Evolutionary conservation across 2,797 vertebrate species (phyloP).

Genomic region (Gambusia yucatana): DNA sequence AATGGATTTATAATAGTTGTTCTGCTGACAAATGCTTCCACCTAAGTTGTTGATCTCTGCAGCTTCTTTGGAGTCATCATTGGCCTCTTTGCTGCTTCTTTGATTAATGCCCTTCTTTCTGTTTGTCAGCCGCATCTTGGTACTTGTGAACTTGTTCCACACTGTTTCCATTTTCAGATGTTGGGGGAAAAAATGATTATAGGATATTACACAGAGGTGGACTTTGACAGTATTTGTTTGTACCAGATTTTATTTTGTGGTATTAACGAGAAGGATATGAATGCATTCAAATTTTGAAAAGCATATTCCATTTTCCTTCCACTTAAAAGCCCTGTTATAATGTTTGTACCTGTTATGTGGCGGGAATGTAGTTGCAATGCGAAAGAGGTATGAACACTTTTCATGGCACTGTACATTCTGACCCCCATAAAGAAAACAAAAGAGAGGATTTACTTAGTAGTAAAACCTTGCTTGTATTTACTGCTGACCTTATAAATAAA

Average conservation of each 20-base stretch:
- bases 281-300: neutral
- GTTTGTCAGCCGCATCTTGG: neutral
- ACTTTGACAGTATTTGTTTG: neutral
- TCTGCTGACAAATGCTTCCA: neutral
- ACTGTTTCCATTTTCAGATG: neutral
- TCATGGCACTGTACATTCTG: slow-evolving; percentile 9
- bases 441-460: slow-evolving; percentile 22
- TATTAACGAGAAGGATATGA: neutral
- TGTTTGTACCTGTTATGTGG: neutral
- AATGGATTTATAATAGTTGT: neutral
- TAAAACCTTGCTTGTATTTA: slow-evolving; percentile 32
- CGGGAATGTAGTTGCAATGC: no score
- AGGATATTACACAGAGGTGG: neutral
- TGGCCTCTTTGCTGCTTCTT: neutral
- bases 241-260: neutral
- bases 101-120: neutral
- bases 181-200: neutral
- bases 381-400: slow-evolving; percentile 3
- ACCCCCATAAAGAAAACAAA: slow-evolving; percentile 30
- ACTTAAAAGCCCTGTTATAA: neutral
- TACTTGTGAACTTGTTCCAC: neutral
- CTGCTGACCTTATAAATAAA: neutral
- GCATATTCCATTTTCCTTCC: neutral
- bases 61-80: neutral
- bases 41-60: neutral